Evolutionary conservation across 92 coral and sea anemone species (phyloP), one percentile per base, ranked within the genome.

Genomic region (Actinostola sp.): DNA sequence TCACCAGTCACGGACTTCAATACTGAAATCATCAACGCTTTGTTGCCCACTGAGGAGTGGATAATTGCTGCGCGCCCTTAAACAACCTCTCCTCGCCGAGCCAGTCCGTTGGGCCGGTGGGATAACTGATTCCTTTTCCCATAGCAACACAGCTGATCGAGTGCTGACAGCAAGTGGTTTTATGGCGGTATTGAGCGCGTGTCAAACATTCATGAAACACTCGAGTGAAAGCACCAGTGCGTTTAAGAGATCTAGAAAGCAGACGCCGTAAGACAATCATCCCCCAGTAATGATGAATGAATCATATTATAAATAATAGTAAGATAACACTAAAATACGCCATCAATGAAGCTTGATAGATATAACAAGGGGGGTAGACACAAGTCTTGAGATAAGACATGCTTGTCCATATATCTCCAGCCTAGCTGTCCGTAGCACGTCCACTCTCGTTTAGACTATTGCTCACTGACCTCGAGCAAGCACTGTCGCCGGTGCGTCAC

Each of bases 361-460:
- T 30, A 57, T 30, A 12, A 57, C n/a, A 57, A 14, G 9, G 5
- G n/a, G 7, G 13, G 38, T 57, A 68, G 74, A 68, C 74, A 51
- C 42, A 27, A 28, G 74, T 68, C 74, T 68, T 52, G 21, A 12
- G 72, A 28, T 66, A 66, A 66, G 56, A 66, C 72, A 52, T 66
- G 24, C 33, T 30, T 66, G 72, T 66, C 72, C 36, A 20, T 31
- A n/a, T 34, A 44, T 4, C 42, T 30, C 49, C 34, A 51, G 59
- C 58, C 72, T 44, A 13, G 57, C 8, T 44, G 72, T 46, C 59
- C 29, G 0, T 14, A 23, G 41, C 14, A 29, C 4, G 28, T 36
- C 27, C 59, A n/a, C 21, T 23, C 59, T 24, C 59, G 59, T 23
- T 23, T n/a, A 36, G 42, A 36, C 11, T 36, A 52, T 52, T 52